Conservation (phyloP, 2,797 vertebrate species). For the Champsocephalus gunnari region DNA sequence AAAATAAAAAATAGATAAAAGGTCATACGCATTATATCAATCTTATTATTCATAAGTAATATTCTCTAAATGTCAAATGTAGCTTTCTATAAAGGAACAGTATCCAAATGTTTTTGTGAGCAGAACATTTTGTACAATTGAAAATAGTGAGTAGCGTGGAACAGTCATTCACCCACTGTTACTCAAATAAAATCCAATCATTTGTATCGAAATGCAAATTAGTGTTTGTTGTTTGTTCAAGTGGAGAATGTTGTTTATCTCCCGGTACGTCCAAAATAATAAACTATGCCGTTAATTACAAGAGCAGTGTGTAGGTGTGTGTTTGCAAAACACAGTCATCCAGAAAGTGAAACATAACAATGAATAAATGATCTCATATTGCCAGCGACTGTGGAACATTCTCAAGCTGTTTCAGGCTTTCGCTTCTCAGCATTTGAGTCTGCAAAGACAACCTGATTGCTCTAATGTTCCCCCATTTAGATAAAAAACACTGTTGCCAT, state of each 20-base stretch:
- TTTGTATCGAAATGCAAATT: not conserved
- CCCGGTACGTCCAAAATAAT: not conserved
- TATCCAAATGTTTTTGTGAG: not conserved
- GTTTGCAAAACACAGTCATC: not conserved
- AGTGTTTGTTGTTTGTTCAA: not conserved
- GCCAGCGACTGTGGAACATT: not conserved
- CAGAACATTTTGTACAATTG: not conserved
- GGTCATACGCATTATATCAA: not conserved
- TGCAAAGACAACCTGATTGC: conserved; percentile 11
- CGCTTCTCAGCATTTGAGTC: not conserved
- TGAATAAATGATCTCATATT: not conserved
- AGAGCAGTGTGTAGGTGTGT: conserved; percentile 3
- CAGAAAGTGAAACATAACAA: not conserved
- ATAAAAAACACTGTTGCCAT: conserved; percentile 47
- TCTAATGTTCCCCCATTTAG: not conserved
- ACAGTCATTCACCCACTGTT: not conserved
- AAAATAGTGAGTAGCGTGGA: not conserved
- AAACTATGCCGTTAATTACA: not conserved
- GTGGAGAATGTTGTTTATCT: conserved; percentile 1
- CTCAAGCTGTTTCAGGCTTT: not conserved
- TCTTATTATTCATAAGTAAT: not conserved
- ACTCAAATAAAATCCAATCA: not conserved
- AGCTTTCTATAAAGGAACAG: not conserved
- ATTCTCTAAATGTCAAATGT: not conserved
- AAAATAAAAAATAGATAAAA: too few relatives aligned